Conservation (phyloP, 2,888 invertebrate species). For the Phorcus lineatus region DNA sequence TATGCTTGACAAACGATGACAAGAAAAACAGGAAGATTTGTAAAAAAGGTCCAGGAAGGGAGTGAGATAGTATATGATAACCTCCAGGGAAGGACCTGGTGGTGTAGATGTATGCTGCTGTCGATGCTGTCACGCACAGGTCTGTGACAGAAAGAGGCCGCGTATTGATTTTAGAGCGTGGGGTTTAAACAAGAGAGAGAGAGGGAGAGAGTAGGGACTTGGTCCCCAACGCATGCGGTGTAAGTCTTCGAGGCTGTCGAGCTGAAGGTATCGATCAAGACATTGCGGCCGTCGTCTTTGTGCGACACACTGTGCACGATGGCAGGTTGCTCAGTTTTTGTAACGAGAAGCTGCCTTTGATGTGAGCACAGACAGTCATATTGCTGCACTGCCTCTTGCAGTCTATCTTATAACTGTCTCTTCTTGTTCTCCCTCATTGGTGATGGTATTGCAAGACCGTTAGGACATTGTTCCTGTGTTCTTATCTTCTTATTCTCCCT, state of each 20-base stretch:
- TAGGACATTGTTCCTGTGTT: too few relatives aligned
- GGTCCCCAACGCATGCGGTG: background rate
- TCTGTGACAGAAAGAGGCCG: too few relatives aligned
- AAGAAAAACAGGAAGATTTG: background rate
- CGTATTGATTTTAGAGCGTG: background rate
- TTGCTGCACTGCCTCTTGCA: too few relatives aligned
- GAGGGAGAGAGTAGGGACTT: constrained; percentile 22
- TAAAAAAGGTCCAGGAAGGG: background rate
- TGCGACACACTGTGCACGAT: background rate
- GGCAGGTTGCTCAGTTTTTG: background rate
- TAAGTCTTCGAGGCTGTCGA: background rate
- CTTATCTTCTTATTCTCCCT: too few relatives aligned
- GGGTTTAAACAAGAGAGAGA: background rate
- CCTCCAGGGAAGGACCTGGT: background rate
- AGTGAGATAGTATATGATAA: constrained; percentile 7
- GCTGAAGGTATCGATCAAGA: too few relatives aligned
- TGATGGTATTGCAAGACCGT: too few relatives aligned
- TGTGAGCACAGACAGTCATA: background rate
- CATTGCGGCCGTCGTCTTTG: background rate
- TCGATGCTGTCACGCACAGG: too few relatives aligned
- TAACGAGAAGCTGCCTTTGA: background rate
- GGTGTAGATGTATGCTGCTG: too few relatives aligned
- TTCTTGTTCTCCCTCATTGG: too few relatives aligned
- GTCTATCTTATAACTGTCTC: too few relatives aligned
- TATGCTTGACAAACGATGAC: background rate